Evolutionary conservation across 2,113 vertebrate genomes (phyloP).

Genomic region (Ctenomys sociabilis): DNA sequence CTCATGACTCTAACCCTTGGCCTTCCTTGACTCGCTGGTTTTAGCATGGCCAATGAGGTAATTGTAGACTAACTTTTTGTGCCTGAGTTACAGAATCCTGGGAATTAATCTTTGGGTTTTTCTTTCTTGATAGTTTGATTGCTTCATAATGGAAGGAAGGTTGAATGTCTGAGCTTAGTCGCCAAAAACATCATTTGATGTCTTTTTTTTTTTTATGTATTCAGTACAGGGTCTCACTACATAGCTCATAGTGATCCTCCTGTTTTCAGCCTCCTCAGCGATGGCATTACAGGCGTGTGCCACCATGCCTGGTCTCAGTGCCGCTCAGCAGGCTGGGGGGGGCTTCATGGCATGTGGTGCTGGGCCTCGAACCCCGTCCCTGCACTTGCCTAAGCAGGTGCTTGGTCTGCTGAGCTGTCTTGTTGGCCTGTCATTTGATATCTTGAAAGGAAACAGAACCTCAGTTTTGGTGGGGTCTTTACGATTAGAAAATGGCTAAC

Average conservation of each 20-base stretch:
- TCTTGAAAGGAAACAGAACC: conserved; percentile 36
- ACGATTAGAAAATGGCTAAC: neutral
- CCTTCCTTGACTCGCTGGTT: neutral
- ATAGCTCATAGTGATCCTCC: too few relatives aligned
- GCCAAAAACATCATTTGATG: conserved; percentile 59
- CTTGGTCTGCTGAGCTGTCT: too few relatives aligned
- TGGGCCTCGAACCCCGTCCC: too few relatives aligned
- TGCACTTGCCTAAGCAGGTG: too few relatives aligned
- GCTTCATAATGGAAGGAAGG: conserved; percentile 75
- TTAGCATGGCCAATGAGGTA: neutral
- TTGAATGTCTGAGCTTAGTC: conserved; percentile 80
- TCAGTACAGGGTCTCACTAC: too few relatives aligned
- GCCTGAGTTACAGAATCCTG: conserved; percentile 23
- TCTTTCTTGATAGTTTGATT: conserved; percentile 70
- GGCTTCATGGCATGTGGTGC: too few relatives aligned
- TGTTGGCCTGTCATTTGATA: conserved; percentile 27
- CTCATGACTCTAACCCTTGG: neutral
- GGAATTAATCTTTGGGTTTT: conserved; percentile 60
- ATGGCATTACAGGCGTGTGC: too few relatives aligned
- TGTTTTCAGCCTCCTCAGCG: too few relatives aligned
- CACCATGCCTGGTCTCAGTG: too few relatives aligned
- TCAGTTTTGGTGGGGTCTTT: conserved; percentile 15
- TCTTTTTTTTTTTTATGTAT: too few relatives aligned
- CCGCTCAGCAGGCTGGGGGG: too few relatives aligned
- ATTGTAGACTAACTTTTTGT: conserved; percentile 14